Conservation (phyloP, 2,797 vertebrate genomes). For the Bradypodion pumilum region DNA sequence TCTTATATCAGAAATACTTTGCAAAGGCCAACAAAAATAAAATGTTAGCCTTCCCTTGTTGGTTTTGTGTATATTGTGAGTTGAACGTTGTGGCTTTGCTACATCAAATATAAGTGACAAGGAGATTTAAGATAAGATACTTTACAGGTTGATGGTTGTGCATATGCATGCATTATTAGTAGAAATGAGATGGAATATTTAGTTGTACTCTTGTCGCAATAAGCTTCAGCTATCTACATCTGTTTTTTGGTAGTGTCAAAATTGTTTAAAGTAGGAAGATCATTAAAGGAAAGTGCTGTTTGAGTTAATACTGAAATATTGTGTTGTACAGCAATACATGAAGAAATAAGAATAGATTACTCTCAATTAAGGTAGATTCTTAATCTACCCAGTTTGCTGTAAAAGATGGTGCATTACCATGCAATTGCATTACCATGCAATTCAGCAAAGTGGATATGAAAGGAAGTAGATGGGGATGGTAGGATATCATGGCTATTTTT, state of each 20-base stretch:
- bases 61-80: neutral
- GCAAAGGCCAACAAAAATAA: neutral
- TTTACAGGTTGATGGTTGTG: neutral
- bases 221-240: neutral
- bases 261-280: neutral
- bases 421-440: conserved; percentile 6
- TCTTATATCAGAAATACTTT: too few species aligned
- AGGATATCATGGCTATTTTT: neutral
- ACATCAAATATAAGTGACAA: too few species aligned
- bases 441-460: conserved; percentile 8
- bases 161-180: neutral
- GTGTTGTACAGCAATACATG: neutral
- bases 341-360: conserved; percentile 22
- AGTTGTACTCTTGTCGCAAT: neutral
- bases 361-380: neutral
- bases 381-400: neutral
- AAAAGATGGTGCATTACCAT: conserved; percentile 20
- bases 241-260: neutral
- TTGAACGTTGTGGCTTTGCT: neutral
- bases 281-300: neutral
- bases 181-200: neutral
- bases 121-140: neutral
- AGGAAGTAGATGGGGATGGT: neutral
- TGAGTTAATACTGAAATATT: neutral
- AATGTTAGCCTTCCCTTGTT: neutral